These are phyloP conservation scores for Crematogaster levior DNA, from an alignment of 2,888 invertebrate genomes.

Conservation along the genomic window DNA sequence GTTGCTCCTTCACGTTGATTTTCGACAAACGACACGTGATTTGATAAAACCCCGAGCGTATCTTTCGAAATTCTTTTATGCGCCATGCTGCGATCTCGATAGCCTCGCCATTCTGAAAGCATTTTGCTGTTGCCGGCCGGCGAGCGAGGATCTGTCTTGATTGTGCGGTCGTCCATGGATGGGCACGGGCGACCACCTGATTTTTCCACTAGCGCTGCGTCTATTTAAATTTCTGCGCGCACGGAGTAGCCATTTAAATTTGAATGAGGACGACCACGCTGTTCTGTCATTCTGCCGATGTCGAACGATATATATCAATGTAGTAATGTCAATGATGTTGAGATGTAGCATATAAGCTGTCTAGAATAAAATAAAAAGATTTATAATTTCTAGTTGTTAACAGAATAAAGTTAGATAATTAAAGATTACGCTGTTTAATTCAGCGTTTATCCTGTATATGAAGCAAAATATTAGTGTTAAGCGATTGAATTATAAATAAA, in stretches of 20 bases:
- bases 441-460: background rate
- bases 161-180: background rate
- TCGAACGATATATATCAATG: background rate
- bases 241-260: slow-evolving; percentile 48
- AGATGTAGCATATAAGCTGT: background rate
- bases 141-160: background rate
- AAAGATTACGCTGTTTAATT: background rate
- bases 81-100: background rate
- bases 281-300: background rate
- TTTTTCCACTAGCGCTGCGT: slow-evolving; percentile 77
- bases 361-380: background rate
- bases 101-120: background rate
- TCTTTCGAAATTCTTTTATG: slow-evolving; percentile 3
- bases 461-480: background rate
- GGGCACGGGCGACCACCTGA: slow-evolving; percentile 81
- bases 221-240: slow-evolving; percentile 79
- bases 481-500: background rate
- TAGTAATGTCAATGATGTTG: background rate
- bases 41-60: slow-evolving; percentile 30
- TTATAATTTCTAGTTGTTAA: background rate
- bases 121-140: background rate
- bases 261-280: slow-evolving; percentile 18
- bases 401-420: background rate
- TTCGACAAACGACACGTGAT: slow-evolving; percentile 42
- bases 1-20: slow-evolving; percentile 62